Conservation (phyloP, 2,113 vertebrate species). For the Helogale parvula region DNA sequence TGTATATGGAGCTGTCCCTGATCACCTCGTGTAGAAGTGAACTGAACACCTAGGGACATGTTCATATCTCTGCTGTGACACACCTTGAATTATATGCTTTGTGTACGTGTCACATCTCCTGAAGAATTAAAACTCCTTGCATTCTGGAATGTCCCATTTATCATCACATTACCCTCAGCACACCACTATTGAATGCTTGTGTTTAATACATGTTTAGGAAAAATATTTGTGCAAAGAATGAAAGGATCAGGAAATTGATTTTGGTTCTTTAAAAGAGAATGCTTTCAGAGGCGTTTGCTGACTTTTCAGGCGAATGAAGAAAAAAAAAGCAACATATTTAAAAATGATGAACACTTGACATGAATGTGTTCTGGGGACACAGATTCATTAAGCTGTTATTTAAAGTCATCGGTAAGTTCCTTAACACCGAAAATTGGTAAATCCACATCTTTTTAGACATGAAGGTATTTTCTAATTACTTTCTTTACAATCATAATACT, state of each 20-base stretch:
- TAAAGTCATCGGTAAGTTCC: not conserved
- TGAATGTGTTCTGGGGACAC: not conserved
- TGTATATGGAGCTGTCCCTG: not conserved
- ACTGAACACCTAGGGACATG: not conserved
- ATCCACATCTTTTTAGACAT: not conserved
- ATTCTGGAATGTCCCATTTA: not conserved
- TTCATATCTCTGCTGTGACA: not conserved
- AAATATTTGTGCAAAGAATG: constrained; percentile 5
- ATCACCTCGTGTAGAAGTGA: not conserved
- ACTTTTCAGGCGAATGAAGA: not conserved
- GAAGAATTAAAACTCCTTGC: not conserved
- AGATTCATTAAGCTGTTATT: not conserved
- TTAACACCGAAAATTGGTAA: not conserved
- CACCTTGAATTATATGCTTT: not conserved
- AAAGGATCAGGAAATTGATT: not conserved
- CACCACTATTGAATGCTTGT: not conserved
- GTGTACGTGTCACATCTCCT: not conserved
- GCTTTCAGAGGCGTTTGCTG: not conserved
- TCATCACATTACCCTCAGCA: not conserved
- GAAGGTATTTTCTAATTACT: not conserved
- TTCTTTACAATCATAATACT: not conserved
- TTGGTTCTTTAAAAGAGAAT: not conserved
- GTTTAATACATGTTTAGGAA: not conserved
- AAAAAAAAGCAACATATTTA: not conserved
- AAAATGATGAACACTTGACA: not conserved